Conservation (phyloP, 2,797 vertebrate species). For the Hypotaenidia okinawae region DNA sequence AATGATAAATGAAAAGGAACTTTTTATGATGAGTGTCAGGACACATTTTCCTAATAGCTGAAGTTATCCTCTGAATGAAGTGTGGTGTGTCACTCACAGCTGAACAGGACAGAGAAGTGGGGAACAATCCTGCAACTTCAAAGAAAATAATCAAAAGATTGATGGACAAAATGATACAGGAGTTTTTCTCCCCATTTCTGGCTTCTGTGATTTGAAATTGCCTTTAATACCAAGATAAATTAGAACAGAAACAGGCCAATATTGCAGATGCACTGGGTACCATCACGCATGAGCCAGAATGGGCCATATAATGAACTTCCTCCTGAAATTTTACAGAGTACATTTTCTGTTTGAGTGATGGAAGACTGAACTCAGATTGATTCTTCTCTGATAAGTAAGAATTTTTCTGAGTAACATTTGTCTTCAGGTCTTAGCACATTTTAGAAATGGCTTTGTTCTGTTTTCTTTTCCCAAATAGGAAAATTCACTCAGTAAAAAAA, state of each 20-base stretch:
- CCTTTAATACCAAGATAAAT: background rate
- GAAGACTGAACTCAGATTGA: background rate
- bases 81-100: background rate
- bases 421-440: background rate
- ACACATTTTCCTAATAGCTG: background rate
- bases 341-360: background rate
- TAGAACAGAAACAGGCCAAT: background rate
- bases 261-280: background rate
- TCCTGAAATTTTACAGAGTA: background rate
- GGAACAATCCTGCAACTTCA: background rate
- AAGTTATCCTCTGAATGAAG: background rate
- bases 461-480: background rate
- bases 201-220: background rate
- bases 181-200: background rate
- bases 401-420: background rate
- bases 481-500: background rate
- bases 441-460: constrained; percentile 15
- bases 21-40: background rate
- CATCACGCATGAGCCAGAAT: fast-evolving
- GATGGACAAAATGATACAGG: background rate
- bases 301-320: background rate
- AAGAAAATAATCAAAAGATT: background rate
- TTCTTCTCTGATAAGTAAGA: background rate
- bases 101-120: background rate
- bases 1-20: background rate